These are phyloP conservation scores for Lysandra bellargus DNA, from an alignment of 2,888 invertebrate species.

Conservation along the genomic window DNA sequence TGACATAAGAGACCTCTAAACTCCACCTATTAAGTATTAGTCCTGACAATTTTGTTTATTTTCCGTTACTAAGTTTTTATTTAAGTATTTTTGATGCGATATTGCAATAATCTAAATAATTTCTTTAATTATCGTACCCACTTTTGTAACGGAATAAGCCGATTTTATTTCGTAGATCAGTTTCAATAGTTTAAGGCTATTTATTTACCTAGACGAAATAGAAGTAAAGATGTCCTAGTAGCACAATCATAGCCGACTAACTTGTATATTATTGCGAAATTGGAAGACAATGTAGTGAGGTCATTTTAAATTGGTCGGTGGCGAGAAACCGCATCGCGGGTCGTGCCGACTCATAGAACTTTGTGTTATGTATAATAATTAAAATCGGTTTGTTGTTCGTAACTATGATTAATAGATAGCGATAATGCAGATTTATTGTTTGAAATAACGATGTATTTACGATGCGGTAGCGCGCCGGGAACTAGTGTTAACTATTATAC, in stretches of 20 bases:
- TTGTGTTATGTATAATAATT: slow-evolving; percentile 9
- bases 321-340: slow-evolving; percentile 42
- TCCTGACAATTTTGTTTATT: background rate
- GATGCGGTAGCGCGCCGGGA: background rate
- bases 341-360: slow-evolving; percentile 45
- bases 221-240: slow-evolving; percentile 14
- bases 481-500: background rate
- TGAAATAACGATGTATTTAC: background rate
- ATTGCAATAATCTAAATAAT: background rate
- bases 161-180: background rate
- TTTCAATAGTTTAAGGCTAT: background rate
- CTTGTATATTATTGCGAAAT: slow-evolving; percentile 62
- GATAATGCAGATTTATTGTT: background rate
- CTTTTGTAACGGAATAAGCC: background rate
- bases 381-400: background rate
- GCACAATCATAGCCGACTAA: slow-evolving; percentile 58
- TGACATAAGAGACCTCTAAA: background rate
- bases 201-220: background rate
- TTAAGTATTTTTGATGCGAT: background rate
- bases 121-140: background rate
- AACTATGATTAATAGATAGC: slow-evolving; percentile 1
- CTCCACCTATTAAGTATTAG: background rate
- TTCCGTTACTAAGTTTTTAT: background rate
- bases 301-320: slow-evolving; percentile 47
- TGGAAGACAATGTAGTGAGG: slow-evolving; percentile 79